Conservation (phyloP, 2,113 vertebrate species). For the Calyptomena viridis region DNA sequence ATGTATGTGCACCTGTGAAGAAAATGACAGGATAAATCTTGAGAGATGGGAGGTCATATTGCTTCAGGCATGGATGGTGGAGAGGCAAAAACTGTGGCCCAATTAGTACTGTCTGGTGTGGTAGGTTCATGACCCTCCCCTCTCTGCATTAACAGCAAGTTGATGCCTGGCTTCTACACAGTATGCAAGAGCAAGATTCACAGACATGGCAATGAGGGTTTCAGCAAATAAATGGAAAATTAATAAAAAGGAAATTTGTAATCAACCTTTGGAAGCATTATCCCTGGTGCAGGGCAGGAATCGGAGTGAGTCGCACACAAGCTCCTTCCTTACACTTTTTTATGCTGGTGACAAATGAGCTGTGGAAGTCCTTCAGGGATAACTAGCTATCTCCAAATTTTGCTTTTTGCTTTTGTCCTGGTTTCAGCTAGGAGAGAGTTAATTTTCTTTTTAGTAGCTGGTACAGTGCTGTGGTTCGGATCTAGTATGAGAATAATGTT, state of each 20-base stretch:
- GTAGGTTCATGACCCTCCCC: neutral
- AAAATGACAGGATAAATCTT: neutral
- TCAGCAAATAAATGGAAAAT: neutral
- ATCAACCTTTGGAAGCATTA: neutral
- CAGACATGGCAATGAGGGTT: neutral
- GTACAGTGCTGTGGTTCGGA: neutral
- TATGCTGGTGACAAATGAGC: neutral
- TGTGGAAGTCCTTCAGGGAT: neutral
- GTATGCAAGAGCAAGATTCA: neutral
- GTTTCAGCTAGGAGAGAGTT: neutral
- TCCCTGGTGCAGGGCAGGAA: neutral
- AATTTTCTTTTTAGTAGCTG: neutral
- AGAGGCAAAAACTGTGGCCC: neutral
- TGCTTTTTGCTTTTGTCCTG: neutral
- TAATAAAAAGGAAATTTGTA: neutral
- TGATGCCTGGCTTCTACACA: neutral
- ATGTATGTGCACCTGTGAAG: neutral
- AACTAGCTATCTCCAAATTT: neutral
- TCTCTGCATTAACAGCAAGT: neutral
- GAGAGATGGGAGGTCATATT: neutral
- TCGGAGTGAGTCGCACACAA: rapidly evolving
- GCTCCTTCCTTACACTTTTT: rapidly evolving
- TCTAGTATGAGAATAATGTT: neutral
- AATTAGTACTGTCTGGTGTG: neutral
- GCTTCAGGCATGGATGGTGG: neutral